Conservation (phyloP, 2,888 invertebrate species). For the Eledona agricola region DNA sequence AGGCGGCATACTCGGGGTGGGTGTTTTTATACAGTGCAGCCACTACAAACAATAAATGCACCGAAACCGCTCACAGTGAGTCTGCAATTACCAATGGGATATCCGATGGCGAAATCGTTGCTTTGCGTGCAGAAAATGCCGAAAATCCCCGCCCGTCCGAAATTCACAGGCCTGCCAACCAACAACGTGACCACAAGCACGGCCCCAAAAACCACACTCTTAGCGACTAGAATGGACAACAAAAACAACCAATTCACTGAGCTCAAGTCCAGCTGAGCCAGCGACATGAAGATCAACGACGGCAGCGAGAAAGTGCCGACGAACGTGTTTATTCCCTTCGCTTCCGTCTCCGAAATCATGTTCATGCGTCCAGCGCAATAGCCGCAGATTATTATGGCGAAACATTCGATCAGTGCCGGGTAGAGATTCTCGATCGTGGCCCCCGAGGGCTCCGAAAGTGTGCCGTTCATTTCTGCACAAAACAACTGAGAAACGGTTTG, state of each 20-base stretch:
- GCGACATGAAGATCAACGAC: slow-evolving; percentile 87
- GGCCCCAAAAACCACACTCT: slow-evolving; percentile 83
- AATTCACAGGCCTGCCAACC: slow-evolving; percentile 81
- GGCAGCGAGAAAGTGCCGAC: slow-evolving; percentile 94
- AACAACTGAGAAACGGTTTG: background rate
- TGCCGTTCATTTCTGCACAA: slow-evolving; percentile 10
- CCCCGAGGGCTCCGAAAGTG: slow-evolving; percentile 39
- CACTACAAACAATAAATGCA: slow-evolving; percentile 67
- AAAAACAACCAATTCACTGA: slow-evolving; percentile 92
- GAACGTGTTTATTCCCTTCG: slow-evolving; percentile 90
- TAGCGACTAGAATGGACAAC: slow-evolving; percentile 84
- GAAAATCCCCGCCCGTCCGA: slow-evolving; percentile 88
- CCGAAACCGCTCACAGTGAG: slow-evolving; percentile 1
- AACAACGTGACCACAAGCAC: slow-evolving; percentile 81
- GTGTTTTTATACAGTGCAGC: slow-evolving; percentile 83
- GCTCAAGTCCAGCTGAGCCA: slow-evolving; percentile 84
- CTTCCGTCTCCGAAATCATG: slow-evolving; percentile 82
- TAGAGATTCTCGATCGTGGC: slow-evolving; percentile 80
- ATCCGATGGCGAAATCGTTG: slow-evolving; percentile 97
- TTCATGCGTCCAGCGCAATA: slow-evolving; percentile 87
- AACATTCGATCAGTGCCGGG: slow-evolving; percentile 91
- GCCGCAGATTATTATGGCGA: slow-evolving; percentile 90
- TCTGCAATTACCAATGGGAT: slow-evolving; percentile 80
- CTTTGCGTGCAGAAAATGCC: slow-evolving; percentile 96
- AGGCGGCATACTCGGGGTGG: slow-evolving; percentile 90